phyloP scores from a whole-genome alignment of 2,888 invertebrate genomes.

The Drymonia ruficornis region DNA sequence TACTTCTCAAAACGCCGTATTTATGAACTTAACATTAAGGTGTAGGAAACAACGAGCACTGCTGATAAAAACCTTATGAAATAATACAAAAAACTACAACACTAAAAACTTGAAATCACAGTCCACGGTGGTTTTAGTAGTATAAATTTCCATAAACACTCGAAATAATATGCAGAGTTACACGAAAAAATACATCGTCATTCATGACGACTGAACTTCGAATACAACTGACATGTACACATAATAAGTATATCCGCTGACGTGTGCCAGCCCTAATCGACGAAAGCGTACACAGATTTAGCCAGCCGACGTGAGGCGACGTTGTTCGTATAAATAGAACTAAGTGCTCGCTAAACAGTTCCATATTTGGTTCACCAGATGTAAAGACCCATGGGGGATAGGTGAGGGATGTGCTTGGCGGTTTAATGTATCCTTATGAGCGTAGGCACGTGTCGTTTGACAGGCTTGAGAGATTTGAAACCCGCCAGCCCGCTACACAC shows the following conservation, averaged over 20 bases:
- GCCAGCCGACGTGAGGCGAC: constrained; percentile 28
- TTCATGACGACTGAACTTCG: not conserved
- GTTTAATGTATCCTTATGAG: not conserved
- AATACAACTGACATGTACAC: not conserved
- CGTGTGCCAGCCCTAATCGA: constrained; percentile 26
- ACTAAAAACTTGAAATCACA: too few relatives aligned
- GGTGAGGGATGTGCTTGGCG: not conserved
- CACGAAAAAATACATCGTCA: not conserved
- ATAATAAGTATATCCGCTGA: not conserved
- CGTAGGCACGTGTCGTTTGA: not conserved
- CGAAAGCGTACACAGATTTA: constrained; percentile 31
- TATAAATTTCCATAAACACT: not conserved
- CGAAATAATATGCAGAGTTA: not conserved
- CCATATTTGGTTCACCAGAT: constrained; percentile 37
- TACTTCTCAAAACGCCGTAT: too few relatives aligned
- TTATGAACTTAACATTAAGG: too few relatives aligned
- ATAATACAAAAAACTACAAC: too few relatives aligned
- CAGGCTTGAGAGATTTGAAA: not conserved
- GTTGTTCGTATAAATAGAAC: constrained; percentile 28
- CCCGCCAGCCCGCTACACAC: too few relatives aligned
- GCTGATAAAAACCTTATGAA: too few relatives aligned
- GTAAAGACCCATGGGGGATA: not conserved
- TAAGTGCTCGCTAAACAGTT: constrained; percentile 14
- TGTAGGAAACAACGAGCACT: too few relatives aligned
- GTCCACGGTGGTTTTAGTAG: not conserved